These are phyloP conservation scores for Eleginops maclovinus DNA, from an alignment of 2,113 vertebrate species.

Conservation along the genomic window DNA sequence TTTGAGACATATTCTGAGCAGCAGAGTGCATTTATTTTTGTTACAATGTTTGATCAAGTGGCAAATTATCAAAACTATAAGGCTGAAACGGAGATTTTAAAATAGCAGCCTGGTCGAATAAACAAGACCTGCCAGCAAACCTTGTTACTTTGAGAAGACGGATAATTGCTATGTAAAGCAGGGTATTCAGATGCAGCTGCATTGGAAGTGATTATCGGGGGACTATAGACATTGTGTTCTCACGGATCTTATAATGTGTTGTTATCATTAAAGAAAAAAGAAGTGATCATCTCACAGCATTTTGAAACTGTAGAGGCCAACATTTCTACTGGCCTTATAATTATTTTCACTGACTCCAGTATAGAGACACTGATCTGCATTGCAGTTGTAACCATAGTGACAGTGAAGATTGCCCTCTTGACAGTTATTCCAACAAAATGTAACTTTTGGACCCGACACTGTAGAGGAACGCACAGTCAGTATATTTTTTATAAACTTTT, in stretches of 20 bases:
- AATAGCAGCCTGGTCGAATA: constrained; percentile 3
- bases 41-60: constrained; percentile 15
- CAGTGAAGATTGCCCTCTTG: neutral
- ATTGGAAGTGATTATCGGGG: neutral
- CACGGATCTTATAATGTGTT: neutral
- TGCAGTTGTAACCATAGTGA: neutral
- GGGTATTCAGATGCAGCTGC: neutral
- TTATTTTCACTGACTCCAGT: neutral
- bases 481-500: too few relatives aligned
- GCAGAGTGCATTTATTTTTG: constrained; percentile 8
- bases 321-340: neutral
- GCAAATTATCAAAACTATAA: constrained; percentile 5
- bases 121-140: constrained; percentile 12
- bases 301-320: neutral
- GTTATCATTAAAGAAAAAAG: neutral
- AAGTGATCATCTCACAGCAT: neutral
- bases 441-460: neutral
- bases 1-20: neutral
- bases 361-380: neutral
- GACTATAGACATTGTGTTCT: neutral
- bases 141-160: neutral
- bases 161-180: neutral
- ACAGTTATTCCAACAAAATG: neutral
- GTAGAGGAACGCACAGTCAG: neutral
- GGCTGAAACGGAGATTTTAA: constrained; percentile 11